Evolutionary conservation across 2,113 vertebrate species (phyloP).

Genomic region (Percopsis transmontana): DNA sequence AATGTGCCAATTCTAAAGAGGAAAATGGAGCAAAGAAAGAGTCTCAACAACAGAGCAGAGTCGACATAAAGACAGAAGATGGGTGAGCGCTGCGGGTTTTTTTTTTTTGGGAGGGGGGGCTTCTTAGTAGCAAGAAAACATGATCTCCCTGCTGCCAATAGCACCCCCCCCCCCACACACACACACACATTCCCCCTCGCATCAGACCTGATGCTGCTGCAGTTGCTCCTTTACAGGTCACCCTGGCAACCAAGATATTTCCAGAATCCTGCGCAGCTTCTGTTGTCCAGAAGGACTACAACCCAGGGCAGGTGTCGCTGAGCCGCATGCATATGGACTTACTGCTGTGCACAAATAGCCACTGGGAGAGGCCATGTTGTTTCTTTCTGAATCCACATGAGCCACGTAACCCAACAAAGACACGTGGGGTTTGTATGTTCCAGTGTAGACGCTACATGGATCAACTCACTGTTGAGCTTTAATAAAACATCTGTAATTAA

Average conservation of each 20-base stretch:
- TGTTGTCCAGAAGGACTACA: conserved; percentile 60
- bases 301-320: conserved; percentile 67
- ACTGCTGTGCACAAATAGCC: conserved; percentile 61
- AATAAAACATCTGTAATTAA: too few species aligned
- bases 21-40: conserved; percentile 83
- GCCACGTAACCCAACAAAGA: conserved; percentile 63
- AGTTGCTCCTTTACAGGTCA: conserved; percentile 80
- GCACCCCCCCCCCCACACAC: too few species aligned
- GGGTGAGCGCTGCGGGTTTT: conserved; percentile 61
- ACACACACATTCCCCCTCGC: conserved; percentile 41
- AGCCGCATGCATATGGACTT: conserved; percentile 70
- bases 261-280: conserved; percentile 56
- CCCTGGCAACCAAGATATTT: conserved; percentile 75
- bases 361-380: conserved; percentile 70
- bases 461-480: conserved; percentile 42
- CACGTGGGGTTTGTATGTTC: conserved; percentile 43
- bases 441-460: conserved; percentile 27
- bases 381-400: conserved; percentile 68
- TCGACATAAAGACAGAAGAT: conserved; percentile 80
- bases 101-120: conserved; percentile 42
- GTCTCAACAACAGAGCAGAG: conserved; percentile 82
- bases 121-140: conserved; percentile 57
- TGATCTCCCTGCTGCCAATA: conserved; percentile 58
- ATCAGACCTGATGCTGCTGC: conserved; percentile 67
- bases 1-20: conserved; percentile 81